phyloP scores from a whole-genome alignment of 2,797 vertebrate genomes.

The Ispidina lecontei region DNA sequence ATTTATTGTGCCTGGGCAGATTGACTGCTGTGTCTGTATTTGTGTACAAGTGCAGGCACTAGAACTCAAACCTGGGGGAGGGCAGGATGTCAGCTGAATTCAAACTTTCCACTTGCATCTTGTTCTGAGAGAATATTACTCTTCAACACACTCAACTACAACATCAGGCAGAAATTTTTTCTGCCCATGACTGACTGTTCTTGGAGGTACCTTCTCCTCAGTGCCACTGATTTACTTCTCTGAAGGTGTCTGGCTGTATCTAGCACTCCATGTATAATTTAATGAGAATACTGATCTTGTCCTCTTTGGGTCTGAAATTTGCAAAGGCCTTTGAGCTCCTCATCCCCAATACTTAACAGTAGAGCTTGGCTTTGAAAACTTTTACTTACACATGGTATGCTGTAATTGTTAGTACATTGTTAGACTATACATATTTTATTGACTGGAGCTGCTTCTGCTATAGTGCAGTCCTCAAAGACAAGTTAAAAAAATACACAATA shows the following conservation, averaged over 20 bases:
- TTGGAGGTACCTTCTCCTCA: background rate
- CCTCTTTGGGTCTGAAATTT: background rate
- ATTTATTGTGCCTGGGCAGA: constrained; percentile 5
- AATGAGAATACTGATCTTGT: background rate
- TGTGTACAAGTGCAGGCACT: background rate
- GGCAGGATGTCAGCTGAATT: background rate
- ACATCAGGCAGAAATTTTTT: background rate
- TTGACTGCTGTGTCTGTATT: background rate
- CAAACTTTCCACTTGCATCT: background rate
- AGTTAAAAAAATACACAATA: background rate
- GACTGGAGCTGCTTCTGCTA: background rate
- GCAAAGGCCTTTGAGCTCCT: background rate
- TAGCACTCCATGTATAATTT: background rate
- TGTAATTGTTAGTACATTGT: background rate
- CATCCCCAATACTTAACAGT: background rate
- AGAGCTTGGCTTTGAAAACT: background rate
- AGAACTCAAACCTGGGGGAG: background rate
- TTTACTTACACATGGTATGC: background rate
- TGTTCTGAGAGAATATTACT: background rate
- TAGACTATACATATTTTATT: background rate
- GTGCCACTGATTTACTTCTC: background rate
- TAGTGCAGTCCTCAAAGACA: background rate
- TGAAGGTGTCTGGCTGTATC: background rate
- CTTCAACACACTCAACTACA: background rate
- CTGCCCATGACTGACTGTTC: background rate